Evolutionary conservation across 2,888 invertebrate species (phyloP), one percentile per base, ranked within the genome.

Genomic region (Agriotes lineatus): DNA sequence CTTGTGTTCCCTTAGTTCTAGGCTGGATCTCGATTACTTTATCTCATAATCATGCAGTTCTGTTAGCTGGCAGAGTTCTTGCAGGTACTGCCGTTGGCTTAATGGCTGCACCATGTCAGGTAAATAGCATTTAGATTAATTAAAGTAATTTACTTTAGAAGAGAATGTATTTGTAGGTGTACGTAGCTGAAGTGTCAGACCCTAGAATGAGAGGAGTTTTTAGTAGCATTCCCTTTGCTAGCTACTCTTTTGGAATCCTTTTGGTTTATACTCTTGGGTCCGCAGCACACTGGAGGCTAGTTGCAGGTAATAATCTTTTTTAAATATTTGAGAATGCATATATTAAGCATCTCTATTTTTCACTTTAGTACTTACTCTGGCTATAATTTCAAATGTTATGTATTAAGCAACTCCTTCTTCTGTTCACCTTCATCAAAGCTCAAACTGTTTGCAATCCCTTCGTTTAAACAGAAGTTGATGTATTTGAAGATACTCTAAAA

Each of bases 101-200:
- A 66, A 87, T 91, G 78, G 91, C 91, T 1, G 92, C 92, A 45
- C 91, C 93, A 2, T 90, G 90, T 45, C 93, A 93, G 88, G 93
- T 93, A 83, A 2, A 10, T 45, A n/a, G 18, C 3, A 10, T 19
- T 12, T 20, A 9, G 3, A 16, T 44, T 44, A n/a, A n/a, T n/a
- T n/a, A n/a, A n/a, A n/a, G n/a, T n/a, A n/a, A n/a, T n/a, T n/a
- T n/a, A n/a, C n/a, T n/a, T n/a, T n/a, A n/a, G n/a, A n/a, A n/a
- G n/a, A n/a, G n/a, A n/a, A n/a, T 6, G 9, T 30, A 30, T 9
- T 30, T 30, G 33, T 83, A 93, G 93, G 90, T 93, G 1, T 88
- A 93, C 73, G 87, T 93, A 70, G 91, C 92, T 2, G 93, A 93
- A 85, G 91, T 91, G 70, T 89, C 93, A 1, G 92, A 93, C 74